Evolutionary conservation across 92 coral and sea anemone genomes (phyloP).

Genomic region (Porites lobata): DNA sequence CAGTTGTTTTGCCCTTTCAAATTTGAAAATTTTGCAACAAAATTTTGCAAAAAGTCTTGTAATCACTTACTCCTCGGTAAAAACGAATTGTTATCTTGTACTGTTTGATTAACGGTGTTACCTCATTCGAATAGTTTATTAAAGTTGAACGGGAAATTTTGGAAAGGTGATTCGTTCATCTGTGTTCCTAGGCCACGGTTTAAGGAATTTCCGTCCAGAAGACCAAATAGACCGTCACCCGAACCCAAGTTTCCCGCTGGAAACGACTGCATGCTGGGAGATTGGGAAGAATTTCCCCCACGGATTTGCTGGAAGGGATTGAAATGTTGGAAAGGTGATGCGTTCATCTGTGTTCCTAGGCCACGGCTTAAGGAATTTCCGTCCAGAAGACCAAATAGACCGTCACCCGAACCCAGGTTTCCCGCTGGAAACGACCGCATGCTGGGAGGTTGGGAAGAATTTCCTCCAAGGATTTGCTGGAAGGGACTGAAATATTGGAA

Average conservation of each 20-base stretch:
- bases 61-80: too few relatives aligned
- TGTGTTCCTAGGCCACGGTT: too few relatives aligned
- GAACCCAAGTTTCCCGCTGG: conserved; percentile 79
- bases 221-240: conserved; percentile 93
- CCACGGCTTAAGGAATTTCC: neutral
- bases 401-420: neutral
- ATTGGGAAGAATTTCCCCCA: conserved; percentile 79
- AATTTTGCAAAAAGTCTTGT: too few relatives aligned
- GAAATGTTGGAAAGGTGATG: conserved; percentile 49
- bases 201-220: conserved; percentile 71
- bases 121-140: conserved; percentile 1
- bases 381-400: neutral
- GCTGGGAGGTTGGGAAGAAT: neutral
- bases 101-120: too few relatives aligned
- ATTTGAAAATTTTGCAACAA: too few relatives aligned
- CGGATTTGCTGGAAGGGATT: conserved; percentile 67
- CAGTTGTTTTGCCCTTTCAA: too few relatives aligned
- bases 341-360: conserved; percentile 41
- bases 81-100: too few relatives aligned
- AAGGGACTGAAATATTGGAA: too few relatives aligned
- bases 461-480: too few relatives aligned
- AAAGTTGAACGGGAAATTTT: too few relatives aligned
- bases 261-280: conserved; percentile 90
- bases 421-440: conserved; percentile 42
- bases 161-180: neutral